Evolutionary conservation across 2,113 vertebrate species (phyloP).

Genomic region (Quiscalus mexicanus): DNA sequence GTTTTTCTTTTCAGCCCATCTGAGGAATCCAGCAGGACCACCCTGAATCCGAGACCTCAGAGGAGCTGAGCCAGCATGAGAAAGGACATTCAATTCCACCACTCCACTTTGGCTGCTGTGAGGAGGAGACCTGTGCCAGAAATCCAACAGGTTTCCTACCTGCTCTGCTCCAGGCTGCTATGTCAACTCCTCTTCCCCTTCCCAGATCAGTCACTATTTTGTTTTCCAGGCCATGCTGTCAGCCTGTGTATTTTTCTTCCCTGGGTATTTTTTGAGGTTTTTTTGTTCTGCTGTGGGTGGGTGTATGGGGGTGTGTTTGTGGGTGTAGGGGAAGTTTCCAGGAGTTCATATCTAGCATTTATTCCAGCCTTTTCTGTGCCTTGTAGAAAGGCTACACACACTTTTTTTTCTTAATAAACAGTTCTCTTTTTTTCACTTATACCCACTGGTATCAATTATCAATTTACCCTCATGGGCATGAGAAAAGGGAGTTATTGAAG

Average conservation of each 20-base stretch:
- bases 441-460: not conserved
- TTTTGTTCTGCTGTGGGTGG: not conserved
- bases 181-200: not conserved
- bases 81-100: not conserved
- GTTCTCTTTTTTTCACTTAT: not conserved
- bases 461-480: not conserved
- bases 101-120: not conserved
- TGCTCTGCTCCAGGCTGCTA: no score
- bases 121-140: not conserved
- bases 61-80: not conserved
- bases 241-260: not conserved
- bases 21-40: rapidly evolving
- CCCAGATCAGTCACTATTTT: rapidly evolving
- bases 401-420: not conserved
- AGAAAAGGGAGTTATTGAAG: not conserved
- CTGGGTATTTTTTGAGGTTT: no score
- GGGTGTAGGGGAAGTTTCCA: not conserved
- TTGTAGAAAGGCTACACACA: not conserved
- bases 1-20: rapidly evolving
- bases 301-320: no score
- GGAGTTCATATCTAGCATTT: not conserved
- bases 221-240: rapidly evolving
- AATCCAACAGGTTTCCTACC: not conserved
- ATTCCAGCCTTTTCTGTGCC: not conserved
- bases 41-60: rapidly evolving